Conservation (phyloP, 2,113 vertebrate species). For the Aepyceros melampus region DNA sequence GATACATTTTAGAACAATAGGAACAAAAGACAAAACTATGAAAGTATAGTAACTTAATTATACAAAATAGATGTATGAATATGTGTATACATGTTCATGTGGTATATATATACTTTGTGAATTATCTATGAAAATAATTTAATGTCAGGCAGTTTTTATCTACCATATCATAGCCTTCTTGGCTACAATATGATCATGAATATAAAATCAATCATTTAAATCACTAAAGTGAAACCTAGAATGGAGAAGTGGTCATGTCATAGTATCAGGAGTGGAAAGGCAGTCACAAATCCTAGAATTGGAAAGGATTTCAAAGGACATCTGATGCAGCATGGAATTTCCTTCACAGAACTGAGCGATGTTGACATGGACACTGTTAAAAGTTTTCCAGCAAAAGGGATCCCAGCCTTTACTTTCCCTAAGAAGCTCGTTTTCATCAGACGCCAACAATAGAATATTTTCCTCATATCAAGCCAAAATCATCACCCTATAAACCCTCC, state of each 20-base stretch:
- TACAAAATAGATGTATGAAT: neutral
- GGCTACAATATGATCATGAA: neutral
- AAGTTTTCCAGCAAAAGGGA: neutral
- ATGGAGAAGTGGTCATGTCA: neutral
- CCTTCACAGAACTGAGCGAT: neutral
- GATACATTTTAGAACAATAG: slow-evolving; percentile 2
- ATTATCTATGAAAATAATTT: neutral
- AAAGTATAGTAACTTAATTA: neutral
- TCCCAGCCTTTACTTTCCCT: neutral
- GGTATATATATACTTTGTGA: neutral
- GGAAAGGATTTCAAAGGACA: neutral
- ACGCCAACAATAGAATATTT: neutral
- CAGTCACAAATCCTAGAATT: neutral
- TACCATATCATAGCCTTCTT: neutral
- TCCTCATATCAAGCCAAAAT: neutral
- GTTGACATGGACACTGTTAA: neutral
- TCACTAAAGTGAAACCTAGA: neutral
- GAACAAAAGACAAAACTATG: slow-evolving; percentile 9
- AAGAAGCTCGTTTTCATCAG: neutral
- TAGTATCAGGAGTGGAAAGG: neutral
- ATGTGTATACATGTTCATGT: neutral
- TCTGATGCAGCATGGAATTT: neutral
- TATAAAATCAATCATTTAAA: neutral
- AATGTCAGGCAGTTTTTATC: neutral
- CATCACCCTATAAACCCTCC: neutral